Conservation (phyloP, 1,140 invertebrate species). For the Drosophila pectinifera region DNA sequence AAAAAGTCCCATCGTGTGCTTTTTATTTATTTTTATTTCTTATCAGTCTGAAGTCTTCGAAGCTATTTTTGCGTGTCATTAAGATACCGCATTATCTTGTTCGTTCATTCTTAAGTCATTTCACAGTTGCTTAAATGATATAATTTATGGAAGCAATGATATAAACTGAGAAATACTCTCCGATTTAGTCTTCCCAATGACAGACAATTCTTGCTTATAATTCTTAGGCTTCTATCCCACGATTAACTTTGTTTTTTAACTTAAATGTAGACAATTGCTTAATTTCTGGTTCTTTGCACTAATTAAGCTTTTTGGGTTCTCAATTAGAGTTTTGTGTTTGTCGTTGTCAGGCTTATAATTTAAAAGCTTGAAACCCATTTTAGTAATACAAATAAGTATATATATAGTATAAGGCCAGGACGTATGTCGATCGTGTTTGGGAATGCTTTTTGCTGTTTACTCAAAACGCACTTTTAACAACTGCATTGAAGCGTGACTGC, state of each 20-base stretch:
- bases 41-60: slow-evolving; percentile 1
- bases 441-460: slow-evolving; percentile 18
- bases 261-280: not conserved
- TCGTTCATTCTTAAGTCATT: slow-evolving; percentile 12
- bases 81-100: slow-evolving; percentile 3
- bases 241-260: not conserved
- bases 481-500: slow-evolving; percentile 43
- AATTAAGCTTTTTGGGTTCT: not conserved
- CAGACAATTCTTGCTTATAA: not conserved
- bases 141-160: not conserved
- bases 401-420: not conserved
- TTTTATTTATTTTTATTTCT: not conserved
- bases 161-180: not conserved
- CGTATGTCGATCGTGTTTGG: not conserved
- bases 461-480: slow-evolving; percentile 37
- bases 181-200: not conserved
- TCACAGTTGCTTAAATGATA: slow-evolving; percentile 12
- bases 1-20: not conserved
- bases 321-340: not conserved
- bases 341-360: not conserved
- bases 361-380: not conserved
- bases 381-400: not conserved
- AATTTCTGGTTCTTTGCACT: not conserved
- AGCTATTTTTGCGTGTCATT: slow-evolving; percentile 9
- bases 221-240: not conserved